phyloP scores from a whole-genome alignment of 2,113 vertebrate genomes.

The Amia ocellicauda region DNA sequence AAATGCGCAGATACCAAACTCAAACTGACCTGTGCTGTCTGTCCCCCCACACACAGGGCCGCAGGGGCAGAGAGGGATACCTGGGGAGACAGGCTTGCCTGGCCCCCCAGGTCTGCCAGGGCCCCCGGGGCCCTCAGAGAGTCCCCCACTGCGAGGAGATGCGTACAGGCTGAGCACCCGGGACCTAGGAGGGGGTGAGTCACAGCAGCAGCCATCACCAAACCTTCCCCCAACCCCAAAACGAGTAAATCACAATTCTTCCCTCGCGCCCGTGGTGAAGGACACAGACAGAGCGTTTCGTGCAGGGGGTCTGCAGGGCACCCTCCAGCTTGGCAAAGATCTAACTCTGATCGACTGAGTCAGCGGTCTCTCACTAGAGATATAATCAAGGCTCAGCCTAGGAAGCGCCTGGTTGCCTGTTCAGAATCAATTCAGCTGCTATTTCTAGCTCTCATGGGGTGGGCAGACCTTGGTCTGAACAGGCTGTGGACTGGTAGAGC shows the following conservation, averaged over 20 bases:
- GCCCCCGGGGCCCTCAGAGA: conserved; percentile 48
- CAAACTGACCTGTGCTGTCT: not conserved
- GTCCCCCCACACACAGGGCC: conserved; percentile 42
- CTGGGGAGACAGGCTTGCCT: conserved; percentile 71
- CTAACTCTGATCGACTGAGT: no score
- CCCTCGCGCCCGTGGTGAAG: no score
- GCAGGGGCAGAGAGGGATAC: conserved; percentile 72
- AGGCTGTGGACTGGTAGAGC: no score
- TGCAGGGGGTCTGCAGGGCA: no score
- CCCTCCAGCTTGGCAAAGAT: no score
- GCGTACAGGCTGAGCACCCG: conserved; percentile 72
- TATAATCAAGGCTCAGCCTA: not conserved
- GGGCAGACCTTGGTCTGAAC: not conserved
- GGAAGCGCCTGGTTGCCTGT: not conserved
- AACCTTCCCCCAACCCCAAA: not conserved
- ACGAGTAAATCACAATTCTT: no score
- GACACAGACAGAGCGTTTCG: no score
- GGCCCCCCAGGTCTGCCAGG: conserved; percentile 80
- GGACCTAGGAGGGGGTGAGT: conserved; percentile 70
- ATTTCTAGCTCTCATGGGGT: not conserved
- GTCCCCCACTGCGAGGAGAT: conserved; percentile 67
- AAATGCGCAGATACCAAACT: no score
- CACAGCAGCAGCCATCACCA: not conserved
- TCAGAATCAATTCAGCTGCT: not conserved
- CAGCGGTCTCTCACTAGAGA: not conserved